Percentiles rank a stretch among this genome's conserved stretches.
phyloP scores from a whole-genome alignment of 2,888 invertebrate species.

The Lomographa bimaculata region DNA sequence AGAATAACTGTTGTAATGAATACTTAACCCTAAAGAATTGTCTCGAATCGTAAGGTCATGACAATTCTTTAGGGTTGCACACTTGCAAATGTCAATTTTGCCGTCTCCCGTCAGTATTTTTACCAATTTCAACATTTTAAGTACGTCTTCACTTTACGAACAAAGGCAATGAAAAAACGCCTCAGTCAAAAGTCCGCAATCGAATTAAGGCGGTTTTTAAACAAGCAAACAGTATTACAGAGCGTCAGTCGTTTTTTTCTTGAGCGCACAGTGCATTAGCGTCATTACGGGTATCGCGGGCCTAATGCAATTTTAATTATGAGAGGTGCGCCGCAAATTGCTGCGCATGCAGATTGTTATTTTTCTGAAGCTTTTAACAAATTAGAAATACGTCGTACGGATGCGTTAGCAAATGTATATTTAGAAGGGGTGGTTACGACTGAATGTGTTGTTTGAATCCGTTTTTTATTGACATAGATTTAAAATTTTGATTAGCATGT shows the following conservation, averaged over 20 bases:
- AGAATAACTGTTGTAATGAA: too few species aligned
- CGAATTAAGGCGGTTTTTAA: slow-evolving; percentile 52
- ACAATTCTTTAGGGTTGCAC: too few species aligned
- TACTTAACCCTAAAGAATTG: too few species aligned
- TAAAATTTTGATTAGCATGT: too few species aligned
- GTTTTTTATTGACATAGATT: too few species aligned
- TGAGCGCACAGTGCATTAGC: slow-evolving; percentile 69
- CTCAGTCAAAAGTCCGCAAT: slow-evolving; percentile 18
- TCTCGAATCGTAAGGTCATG: too few species aligned
- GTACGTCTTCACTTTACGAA: too few species aligned
- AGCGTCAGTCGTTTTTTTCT: slow-evolving; percentile 63
- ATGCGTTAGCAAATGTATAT: slow-evolving; percentile 12
- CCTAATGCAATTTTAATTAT: slow-evolving; percentile 83
- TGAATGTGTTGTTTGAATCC: too few species aligned
- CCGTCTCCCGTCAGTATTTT: too few species aligned
- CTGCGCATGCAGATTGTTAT: slow-evolving; percentile 76
- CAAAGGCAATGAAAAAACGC: not conserved
- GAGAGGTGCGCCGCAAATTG: slow-evolving; percentile 75
- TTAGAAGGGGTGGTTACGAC: not conserved
- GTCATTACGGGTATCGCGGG: slow-evolving; percentile 65
- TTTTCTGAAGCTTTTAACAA: slow-evolving; percentile 78
- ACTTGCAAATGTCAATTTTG: too few species aligned
- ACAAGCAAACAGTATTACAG: slow-evolving; percentile 54
- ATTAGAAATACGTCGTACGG: slow-evolving; percentile 60
- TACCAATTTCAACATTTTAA: too few species aligned